Evolutionary conservation across 2,797 vertebrate genomes (phyloP).

Genomic region (Mormyrops attenuatus): DNA sequence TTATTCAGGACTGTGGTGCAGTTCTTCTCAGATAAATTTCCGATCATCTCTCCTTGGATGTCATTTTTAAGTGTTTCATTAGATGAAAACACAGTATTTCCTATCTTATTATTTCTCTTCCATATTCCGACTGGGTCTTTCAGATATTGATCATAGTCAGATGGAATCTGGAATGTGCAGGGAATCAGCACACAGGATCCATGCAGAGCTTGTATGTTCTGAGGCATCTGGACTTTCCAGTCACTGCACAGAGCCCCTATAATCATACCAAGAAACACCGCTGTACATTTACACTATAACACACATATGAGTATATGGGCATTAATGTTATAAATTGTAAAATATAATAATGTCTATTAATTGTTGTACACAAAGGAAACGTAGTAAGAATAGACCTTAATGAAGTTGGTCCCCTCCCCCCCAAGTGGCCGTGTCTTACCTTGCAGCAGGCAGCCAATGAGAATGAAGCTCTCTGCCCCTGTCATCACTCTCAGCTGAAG

Average conservation of each 20-base stretch:
- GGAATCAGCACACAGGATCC: background rate
- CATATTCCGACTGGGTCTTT: too few species aligned
- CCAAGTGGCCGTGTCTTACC: background rate
- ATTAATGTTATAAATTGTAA: too few species aligned
- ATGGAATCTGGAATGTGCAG: too few species aligned
- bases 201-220: background rate
- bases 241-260: background rate
- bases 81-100: too few species aligned
- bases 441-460: background rate
- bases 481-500: background rate
- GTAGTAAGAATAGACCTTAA: too few species aligned
- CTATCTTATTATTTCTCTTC: rapidly evolving
- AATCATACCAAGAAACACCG: background rate
- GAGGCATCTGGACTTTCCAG: background rate
- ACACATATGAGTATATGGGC: background rate
- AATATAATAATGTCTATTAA: too few species aligned
- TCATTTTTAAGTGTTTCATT: too few species aligned
- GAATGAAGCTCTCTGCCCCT: background rate
- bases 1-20: too few species aligned
- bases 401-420: too few species aligned
- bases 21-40: too few species aligned
- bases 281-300: background rate
- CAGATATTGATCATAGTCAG: too few species aligned
- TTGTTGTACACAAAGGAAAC: background rate
- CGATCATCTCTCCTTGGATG: too few species aligned